phyloP scores from a whole-genome alignment of 2,113 vertebrate genomes.

The Gadus macrocephalus region DNA sequence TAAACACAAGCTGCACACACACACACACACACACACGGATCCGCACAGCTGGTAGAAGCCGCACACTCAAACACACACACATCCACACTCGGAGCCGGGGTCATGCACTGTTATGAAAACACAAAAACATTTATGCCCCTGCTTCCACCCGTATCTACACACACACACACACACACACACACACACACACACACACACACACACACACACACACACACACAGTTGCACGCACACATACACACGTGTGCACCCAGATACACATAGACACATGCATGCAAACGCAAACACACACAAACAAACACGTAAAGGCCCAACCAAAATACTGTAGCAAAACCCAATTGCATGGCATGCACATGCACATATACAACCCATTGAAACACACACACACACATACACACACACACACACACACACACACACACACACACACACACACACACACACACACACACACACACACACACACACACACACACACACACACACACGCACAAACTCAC shows the following conservation, averaged over 20 bases:
- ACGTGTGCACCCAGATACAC: background rate
- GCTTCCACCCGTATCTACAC: too few relatives aligned
- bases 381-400: constrained; percentile 14
- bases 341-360: background rate
- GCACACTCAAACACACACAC: constrained; percentile 1
- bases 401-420: constrained; percentile 14
- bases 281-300: background rate
- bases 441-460: constrained; percentile 28
- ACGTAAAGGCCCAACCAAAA: background rate
- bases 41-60: background rate
- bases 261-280: background rate
- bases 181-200: too few relatives aligned
- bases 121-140: too few relatives aligned
- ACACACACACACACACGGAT: constrained; percentile 1
- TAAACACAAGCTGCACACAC: background rate
- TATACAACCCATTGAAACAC: constrained; percentile 20
- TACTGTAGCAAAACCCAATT: background rate
- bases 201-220: too few relatives aligned
- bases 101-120: too few relatives aligned
- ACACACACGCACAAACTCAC: constrained; percentile 35
- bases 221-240: too few relatives aligned
- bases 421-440: constrained; percentile 41
- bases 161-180: too few relatives aligned
- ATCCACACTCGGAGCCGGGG: background rate
- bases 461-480: constrained; percentile 47